These are phyloP conservation scores for Panonychus citri DNA, from an alignment of 1,140 invertebrate genomes.

Conservation along the genomic window DNA sequence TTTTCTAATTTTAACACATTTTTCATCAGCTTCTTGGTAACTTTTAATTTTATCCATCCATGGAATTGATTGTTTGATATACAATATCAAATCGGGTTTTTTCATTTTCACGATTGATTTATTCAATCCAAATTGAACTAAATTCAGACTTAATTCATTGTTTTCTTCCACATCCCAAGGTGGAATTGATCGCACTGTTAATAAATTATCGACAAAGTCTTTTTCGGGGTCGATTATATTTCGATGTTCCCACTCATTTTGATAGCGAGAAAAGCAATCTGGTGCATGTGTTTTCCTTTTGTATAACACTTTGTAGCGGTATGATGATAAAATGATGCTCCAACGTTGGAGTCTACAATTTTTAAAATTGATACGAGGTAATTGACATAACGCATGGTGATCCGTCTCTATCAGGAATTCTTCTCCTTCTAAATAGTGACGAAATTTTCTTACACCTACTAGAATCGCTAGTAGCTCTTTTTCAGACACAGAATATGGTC, in stretches of 20 bases:
- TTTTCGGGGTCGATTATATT: background rate
- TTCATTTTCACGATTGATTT: background rate
- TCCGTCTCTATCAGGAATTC: slow-evolving; percentile 4
- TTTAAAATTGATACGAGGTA: background rate
- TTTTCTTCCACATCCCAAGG: background rate
- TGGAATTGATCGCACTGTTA: background rate
- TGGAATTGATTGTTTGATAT: background rate
- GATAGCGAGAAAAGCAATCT: background rate
- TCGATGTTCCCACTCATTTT: background rate
- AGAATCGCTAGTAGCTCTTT: slow-evolving; percentile 30
- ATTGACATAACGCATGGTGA: background rate
- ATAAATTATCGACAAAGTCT: too few species aligned
- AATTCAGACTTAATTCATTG: background rate
- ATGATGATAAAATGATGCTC: background rate
- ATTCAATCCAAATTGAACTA: background rate
- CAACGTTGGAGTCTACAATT: background rate
- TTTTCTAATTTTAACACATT: too few species aligned
- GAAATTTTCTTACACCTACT: slow-evolving; percentile 29
- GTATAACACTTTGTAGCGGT: background rate
- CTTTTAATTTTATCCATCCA: background rate
- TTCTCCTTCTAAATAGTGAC: slow-evolving; percentile 26
- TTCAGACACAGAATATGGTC: slow-evolving; percentile 28
- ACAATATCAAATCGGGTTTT: background rate
- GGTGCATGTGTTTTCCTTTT: background rate
- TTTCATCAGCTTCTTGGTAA: background rate